phyloP scores from a whole-genome alignment of 2,888 invertebrate species.

The Halocaridina rubra region DNA sequence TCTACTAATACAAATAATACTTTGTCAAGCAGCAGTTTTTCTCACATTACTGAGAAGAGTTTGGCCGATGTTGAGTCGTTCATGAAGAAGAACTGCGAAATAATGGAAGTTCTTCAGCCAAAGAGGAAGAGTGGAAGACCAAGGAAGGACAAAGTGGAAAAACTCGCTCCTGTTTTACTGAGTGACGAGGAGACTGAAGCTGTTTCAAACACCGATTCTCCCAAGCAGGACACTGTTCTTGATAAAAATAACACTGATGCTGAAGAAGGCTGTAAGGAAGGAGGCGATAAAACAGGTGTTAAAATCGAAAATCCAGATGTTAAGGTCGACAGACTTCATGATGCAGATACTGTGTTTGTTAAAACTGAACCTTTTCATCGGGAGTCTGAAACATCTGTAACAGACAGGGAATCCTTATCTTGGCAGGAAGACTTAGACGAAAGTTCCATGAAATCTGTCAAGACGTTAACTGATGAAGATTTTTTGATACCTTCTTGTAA shows the following conservation, averaged over 20 bases:
- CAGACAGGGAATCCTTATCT: not conserved
- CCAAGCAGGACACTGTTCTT: not conserved
- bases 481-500: not conserved
- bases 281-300: not conserved
- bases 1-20: not conserved
- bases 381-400: not conserved
- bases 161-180: constrained; percentile 27
- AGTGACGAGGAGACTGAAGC: not conserved
- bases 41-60: constrained; percentile 5
- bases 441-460: not conserved
- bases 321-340: not conserved
- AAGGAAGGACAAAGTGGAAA: constrained; percentile 2
- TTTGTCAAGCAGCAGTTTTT: not conserved
- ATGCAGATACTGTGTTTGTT: not conserved
- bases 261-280: not conserved
- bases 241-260: not conserved
- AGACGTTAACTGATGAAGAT: not conserved
- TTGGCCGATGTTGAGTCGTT: constrained; percentile 31
- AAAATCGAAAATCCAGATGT: not conserved
- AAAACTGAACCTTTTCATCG: not conserved
- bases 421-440: not conserved
- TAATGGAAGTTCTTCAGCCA: constrained; percentile 38
- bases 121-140: constrained; percentile 24
- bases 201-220: not conserved
- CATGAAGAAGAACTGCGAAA: constrained; percentile 42